phyloP scores from a whole-genome alignment of 1,140 invertebrate genomes.

The Pseudomyrmex gracilis region DNA sequence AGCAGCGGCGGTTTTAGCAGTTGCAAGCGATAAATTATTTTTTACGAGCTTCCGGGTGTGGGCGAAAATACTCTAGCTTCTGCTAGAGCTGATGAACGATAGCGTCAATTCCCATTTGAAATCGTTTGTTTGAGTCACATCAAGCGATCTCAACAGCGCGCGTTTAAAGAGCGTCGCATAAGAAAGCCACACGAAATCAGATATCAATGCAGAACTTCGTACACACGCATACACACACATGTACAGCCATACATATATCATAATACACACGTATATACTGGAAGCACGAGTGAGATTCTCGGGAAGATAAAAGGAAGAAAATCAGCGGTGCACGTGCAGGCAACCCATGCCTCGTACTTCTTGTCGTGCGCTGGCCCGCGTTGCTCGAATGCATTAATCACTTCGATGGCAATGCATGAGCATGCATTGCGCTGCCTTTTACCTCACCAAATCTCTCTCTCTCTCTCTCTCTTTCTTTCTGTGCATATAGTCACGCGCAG shows the following conservation, averaged over 20 bases:
- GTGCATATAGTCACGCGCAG: constrained; percentile 63
- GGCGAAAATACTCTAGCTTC: constrained; percentile 4
- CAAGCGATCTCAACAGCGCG: constrained; percentile 62
- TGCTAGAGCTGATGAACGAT: constrained; percentile 30
- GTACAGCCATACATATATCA: constrained; percentile 1
- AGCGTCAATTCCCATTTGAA: constrained; percentile 41
- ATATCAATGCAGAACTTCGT: constrained; percentile 61
- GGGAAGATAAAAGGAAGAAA: constrained; percentile 79
- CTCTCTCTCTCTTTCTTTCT: background rate
- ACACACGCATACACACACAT: background rate
- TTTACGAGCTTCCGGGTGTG: constrained; percentile 4
- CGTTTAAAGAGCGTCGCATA: constrained; percentile 77
- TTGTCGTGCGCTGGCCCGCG: constrained; percentile 75
- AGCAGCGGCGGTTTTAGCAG: background rate
- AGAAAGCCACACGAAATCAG: constrained; percentile 73
- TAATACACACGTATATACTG: constrained; percentile 23
- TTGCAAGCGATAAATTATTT: constrained; percentile 41
- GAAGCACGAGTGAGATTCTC: constrained; percentile 72
- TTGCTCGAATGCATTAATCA: constrained; percentile 79
- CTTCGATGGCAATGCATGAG: constrained; percentile 52
- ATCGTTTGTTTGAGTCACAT: constrained; percentile 62
- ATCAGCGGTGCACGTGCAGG: constrained; percentile 80
- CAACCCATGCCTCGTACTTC: constrained; percentile 75
- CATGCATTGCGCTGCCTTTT: constrained; percentile 64
- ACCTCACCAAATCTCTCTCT: constrained; percentile 16